These are phyloP conservation scores for Alces alces DNA, from an alignment of 2,113 vertebrate genomes.

Conservation along the genomic window DNA sequence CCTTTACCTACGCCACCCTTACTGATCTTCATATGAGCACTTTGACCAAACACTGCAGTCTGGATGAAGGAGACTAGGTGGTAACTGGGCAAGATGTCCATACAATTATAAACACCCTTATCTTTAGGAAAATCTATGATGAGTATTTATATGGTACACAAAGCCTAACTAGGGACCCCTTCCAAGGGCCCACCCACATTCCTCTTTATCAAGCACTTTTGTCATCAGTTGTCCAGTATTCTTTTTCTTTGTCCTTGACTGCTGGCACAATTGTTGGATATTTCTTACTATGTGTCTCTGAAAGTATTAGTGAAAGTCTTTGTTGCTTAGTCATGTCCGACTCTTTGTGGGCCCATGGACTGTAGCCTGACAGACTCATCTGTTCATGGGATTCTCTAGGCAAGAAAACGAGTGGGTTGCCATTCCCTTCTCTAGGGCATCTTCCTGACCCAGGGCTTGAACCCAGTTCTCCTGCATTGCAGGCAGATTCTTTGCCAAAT, in stretches of 20 bases:
- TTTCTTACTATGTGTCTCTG: background rate
- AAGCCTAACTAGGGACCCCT: background rate
- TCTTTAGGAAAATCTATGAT: background rate
- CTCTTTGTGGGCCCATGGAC: rapidly evolving
- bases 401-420: background rate
- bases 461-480: background rate
- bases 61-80: background rate
- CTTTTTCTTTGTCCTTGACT: background rate
- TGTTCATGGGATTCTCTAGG: background rate
- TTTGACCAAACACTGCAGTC: background rate
- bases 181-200: background rate
- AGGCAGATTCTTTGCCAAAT: background rate
- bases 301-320: background rate
- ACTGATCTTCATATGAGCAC: background rate
- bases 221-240: background rate
- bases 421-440: background rate
- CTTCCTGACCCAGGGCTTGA: background rate
- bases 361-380: background rate
- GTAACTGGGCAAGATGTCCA: background rate
- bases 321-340: background rate
- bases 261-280: background rate
- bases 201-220: background rate
- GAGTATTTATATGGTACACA: background rate
- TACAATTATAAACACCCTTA: background rate
- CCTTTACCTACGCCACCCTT: too few relatives aligned